Evolutionary conservation across 2,113 vertebrate genomes (phyloP), one percentile per base, ranked within the genome.

Genomic region (Clarias magur): DNA sequence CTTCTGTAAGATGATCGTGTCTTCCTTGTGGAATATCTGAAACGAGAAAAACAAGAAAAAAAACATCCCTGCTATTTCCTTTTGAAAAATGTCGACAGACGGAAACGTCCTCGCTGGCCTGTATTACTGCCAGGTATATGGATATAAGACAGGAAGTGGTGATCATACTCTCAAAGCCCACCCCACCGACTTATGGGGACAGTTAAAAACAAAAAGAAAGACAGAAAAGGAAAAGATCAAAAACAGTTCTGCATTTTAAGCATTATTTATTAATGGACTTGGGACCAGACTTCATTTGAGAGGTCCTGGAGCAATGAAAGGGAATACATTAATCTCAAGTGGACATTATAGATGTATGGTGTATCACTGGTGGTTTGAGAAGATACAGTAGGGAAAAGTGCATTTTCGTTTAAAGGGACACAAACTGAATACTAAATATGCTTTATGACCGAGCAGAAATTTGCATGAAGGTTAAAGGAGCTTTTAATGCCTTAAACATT

Each of bases 211-310:
- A 48, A 48, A 48, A 48, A 48, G 48, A 48, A 48, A 48, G 48
- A 48, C 56, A 42, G 83, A 53, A 59, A 89, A 67, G 87, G n/a
- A 86, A 76, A 86, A 82, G 89, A 91, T 90, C 89, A 92, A 92
- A 91, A 88, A 42, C 86, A 78, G 59, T 23, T 76, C 56, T 87
- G 90, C 53, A 10, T 21, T 80, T 73, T 82, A 88, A 75, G 38
- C 54, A 67, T 90, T 59, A 92, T 88, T 91, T 90, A 89, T 88
- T 91, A 83, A 88, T 48, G 2, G 60, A 72, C n/a, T 59, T 85
- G 84, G 84, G 85, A 79, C 3, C 23, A 30, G 78, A 86, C 67
- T 60, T 38, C 80, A 87, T 82, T 84, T 86, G 82, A 23, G 16
- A 73, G 59, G 38, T 60, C 85, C 76, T 30, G n/a, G 56, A 68